Evolutionary conservation across 2,888 invertebrate species (phyloP).

Genomic region (Brachypalpus laphriformis): DNA sequence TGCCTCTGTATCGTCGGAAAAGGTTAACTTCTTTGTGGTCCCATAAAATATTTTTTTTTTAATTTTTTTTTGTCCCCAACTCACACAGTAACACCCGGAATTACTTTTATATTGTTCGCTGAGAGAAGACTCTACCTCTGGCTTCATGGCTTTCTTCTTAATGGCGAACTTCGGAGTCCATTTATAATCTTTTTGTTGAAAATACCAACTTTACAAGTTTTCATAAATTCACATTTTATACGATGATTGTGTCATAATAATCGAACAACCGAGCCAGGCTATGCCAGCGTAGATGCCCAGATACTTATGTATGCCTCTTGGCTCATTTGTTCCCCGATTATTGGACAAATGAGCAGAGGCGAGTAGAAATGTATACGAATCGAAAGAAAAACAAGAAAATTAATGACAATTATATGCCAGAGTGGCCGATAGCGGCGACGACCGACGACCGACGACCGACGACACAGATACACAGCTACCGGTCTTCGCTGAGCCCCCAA

Average conservation of each 20-base stretch:
- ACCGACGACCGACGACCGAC: neutral
- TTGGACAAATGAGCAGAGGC: conserved; percentile 66
- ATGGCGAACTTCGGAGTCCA: conserved; percentile 68
- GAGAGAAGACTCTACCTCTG: conserved; percentile 30
- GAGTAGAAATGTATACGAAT: conserved; percentile 37
- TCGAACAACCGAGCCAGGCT: conserved; percentile 60
- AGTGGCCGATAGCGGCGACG: conserved; percentile 37
- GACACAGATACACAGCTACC: conserved; percentile 63
- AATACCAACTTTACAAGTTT: conserved; percentile 73
- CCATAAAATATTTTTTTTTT: conserved; percentile 46
- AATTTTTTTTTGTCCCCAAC: neutral
- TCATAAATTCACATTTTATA: conserved; percentile 74
- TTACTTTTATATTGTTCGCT: conserved; percentile 44
- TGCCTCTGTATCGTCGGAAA: conserved; percentile 41
- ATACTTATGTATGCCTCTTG: conserved; percentile 47
- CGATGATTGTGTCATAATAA: conserved; percentile 74
- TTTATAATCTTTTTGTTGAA: conserved; percentile 74
- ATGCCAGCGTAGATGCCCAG: conserved; percentile 4
- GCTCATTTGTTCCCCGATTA: conserved; percentile 71
- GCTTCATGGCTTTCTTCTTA: conserved; percentile 59
- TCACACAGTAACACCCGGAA: conserved; percentile 58
- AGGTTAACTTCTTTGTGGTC: conserved; percentile 69
- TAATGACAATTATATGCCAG: conserved; percentile 68
- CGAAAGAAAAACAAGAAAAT: conserved; percentile 70
- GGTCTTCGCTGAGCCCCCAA: conserved; percentile 71